Evolutionary conservation across 2,888 invertebrate genomes (phyloP).

Genomic region (Melipona beecheii): DNA sequence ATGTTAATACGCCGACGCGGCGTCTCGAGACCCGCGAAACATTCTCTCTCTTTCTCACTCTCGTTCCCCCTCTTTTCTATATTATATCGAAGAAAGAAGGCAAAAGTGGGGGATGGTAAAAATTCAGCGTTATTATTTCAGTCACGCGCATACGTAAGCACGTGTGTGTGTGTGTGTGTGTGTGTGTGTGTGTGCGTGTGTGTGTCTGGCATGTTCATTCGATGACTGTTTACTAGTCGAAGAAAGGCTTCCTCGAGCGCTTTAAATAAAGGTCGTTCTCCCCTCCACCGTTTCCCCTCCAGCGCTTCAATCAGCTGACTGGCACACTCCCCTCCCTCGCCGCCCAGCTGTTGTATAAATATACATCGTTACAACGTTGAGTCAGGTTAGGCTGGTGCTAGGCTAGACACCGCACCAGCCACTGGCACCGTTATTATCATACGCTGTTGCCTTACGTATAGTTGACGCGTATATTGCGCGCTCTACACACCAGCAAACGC

Average conservation of each 20-base stretch:
- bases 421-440: constrained; percentile 72
- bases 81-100: not conserved
- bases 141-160: constrained; percentile 50
- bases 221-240: constrained; percentile 72
- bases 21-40: constrained; percentile 31
- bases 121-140: constrained; percentile 56
- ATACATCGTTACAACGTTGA: constrained; percentile 77
- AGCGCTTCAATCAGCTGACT: constrained; percentile 81
- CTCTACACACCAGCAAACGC: constrained; percentile 6
- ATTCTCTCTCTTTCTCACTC: not conserved
- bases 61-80: not conserved
- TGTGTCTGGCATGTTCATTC: constrained; percentile 68
- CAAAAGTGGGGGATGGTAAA: constrained; percentile 26
- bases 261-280: constrained; percentile 81
- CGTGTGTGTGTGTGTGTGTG: not conserved
- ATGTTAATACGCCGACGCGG: constrained; percentile 53
- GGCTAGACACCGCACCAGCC: constrained; percentile 71
- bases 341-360: constrained; percentile 80
- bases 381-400: constrained; percentile 78
- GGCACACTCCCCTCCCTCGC: constrained; percentile 67
- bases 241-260: constrained; percentile 76
- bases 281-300: constrained; percentile 76
- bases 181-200: constrained; percentile 9
- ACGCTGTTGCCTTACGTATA: constrained; percentile 34
- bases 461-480: constrained; percentile 20